These are phyloP conservation scores for Spongilla lacustris DNA, from an alignment of 37 sponge, comb jelly and placozoan genomes.

Conservation along the genomic window DNA sequence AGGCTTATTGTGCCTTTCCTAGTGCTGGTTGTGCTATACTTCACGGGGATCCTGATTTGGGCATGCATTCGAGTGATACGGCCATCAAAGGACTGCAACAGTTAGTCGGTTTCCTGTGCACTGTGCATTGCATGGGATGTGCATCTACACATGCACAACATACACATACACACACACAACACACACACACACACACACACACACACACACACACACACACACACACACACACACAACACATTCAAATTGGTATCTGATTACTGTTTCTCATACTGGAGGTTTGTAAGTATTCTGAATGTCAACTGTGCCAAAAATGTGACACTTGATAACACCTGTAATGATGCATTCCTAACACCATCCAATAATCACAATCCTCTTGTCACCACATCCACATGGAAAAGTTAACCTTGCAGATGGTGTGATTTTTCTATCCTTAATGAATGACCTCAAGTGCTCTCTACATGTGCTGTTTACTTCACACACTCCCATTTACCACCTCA, in stretches of 20 bases:
- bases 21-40: constrained; percentile 30
- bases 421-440: too few species aligned
- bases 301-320: neutral
- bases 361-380: neutral
- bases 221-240: neutral
- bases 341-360: neutral
- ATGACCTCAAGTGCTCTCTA: neutral
- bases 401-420: too few species aligned
- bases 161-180: neutral
- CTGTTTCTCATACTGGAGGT: neutral
- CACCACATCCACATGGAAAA: neutral
- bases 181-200: neutral
- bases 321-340: neutral
- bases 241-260: neutral
- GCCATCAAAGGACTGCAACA: constrained; percentile 41
- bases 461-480: neutral
- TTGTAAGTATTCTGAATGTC: neutral
- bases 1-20: constrained; percentile 57
- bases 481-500: neutral
- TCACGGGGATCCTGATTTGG: constrained; percentile 63
- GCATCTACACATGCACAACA: neutral
- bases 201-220: neutral
- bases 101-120: constrained; percentile 47
- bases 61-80: constrained; percentile 24
- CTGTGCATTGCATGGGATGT: too few species aligned